phyloP scores from a whole-genome alignment of 2,797 vertebrate species.

The Ctenopoma kingsleyae region DNA sequence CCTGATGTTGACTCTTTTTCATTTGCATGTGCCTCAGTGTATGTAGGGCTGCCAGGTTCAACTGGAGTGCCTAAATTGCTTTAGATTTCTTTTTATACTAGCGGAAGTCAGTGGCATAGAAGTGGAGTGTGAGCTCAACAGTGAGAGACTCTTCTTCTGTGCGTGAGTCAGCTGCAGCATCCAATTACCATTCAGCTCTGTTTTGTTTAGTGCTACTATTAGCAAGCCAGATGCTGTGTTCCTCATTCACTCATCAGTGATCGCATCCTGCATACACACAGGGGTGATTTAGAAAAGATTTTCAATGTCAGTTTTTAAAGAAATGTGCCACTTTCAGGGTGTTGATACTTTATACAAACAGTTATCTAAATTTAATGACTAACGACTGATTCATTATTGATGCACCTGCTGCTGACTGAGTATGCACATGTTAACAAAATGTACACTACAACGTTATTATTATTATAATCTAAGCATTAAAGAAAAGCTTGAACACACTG shows the following conservation, averaged over 20 bases:
- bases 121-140: conserved; percentile 61
- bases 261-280: conserved; percentile 60
- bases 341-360: conserved; percentile 30
- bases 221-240: conserved; percentile 76
- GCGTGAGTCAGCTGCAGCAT: conserved; percentile 78
- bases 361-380: no score
- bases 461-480: neutral
- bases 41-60: conserved; percentile 63
- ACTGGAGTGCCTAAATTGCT: conserved; percentile 54
- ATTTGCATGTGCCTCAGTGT: conserved; percentile 18
- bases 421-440: neutral
- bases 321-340: conserved; percentile 7
- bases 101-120: conserved; percentile 62
- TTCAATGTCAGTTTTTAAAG: conserved; percentile 33
- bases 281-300: conserved; percentile 38
- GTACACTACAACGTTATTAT: neutral
- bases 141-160: conserved; percentile 69
- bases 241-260: conserved; percentile 55
- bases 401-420: conserved; percentile 49
- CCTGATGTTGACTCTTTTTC: conserved; percentile 29
- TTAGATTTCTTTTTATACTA: conserved; percentile 57
- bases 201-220: conserved; percentile 70
- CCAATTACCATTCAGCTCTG: conserved; percentile 72
- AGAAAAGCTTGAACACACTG: neutral
- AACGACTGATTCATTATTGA: conserved; percentile 45